Base-by-base conservation (phyloP, 1,140 invertebrate genomes). In the Brachionus angularis region DNA sequence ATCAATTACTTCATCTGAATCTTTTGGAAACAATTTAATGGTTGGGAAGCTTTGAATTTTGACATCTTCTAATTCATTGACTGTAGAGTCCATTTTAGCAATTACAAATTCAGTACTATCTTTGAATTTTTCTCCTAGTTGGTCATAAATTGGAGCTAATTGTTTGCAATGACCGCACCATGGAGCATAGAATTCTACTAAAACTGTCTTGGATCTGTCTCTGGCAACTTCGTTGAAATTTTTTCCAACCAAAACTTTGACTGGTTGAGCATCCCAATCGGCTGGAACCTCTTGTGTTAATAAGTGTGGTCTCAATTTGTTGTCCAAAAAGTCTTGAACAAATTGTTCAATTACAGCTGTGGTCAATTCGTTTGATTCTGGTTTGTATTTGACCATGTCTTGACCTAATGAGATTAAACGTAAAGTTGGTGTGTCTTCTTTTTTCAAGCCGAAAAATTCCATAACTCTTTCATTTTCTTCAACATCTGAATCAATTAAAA, bases 321-420 rank as follows among this genome's bases (percentile, higher is more conserved):
- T 93, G 73, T 89, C 91, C 53, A 95, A 78, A 84, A 93, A 97
- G 34, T 86, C 86, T 75, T 88, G 84, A 7, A 97, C 88, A 83
- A 98, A 98, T 75, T 86, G 80, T 78, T 87, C 85, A 69, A 98
- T 84, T 76, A 86, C 86, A 74, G 90, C 89, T 34, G 86, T 84
- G 25, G 84, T 85, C 29, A 97, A 83, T 74, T 95, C 92, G 39
- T 85, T 79, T 34, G 83, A 86, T 58, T 88, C 85, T 36, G 96
- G 96, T 80, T 96, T 97, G 85, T 89, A 99, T 83, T 98, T 99
- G 77, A 88, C 87, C 95, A 98, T 98, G 77, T 98, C 94, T 77
- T 98, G 91, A 82, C 94, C 91, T 50, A 98, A 83, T 71, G 88
- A 88, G 79, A 98, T 98, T 49, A 98, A 84, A 76, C 96, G 87